Conservation (phyloP, 2,113 vertebrate genomes). For the Scartelaos histophorus region DNA sequence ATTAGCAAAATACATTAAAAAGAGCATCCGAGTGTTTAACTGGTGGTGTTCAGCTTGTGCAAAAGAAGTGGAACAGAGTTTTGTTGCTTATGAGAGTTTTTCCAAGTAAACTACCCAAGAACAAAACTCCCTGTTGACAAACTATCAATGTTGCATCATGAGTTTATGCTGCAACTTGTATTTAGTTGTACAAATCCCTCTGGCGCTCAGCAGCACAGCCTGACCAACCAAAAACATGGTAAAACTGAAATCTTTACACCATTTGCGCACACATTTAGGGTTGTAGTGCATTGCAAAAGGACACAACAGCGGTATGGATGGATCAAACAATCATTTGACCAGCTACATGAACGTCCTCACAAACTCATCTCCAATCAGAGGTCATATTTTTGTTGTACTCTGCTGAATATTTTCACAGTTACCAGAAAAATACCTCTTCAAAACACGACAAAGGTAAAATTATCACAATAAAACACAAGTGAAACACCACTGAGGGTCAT, state of each 20-base stretch:
- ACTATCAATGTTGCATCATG: too few relatives aligned
- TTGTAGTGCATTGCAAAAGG: conserved; percentile 1
- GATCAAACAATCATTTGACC: background rate
- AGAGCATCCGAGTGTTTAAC: too few relatives aligned
- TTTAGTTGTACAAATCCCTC: too few relatives aligned
- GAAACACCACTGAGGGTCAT: background rate
- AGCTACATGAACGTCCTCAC: background rate
- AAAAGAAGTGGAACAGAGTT: too few relatives aligned
- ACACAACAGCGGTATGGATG: background rate
- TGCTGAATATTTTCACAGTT: background rate
- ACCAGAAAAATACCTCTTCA: background rate
- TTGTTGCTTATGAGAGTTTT: too few relatives aligned
- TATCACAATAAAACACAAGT: background rate
- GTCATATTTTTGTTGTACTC: background rate
- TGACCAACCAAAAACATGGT: background rate
- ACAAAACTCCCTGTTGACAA: too few relatives aligned
- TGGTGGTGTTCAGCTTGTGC: too few relatives aligned
- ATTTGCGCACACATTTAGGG: background rate
- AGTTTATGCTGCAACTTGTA: too few relatives aligned
- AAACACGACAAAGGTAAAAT: background rate
- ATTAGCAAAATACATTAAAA: too few relatives aligned
- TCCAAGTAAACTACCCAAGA: too few relatives aligned
- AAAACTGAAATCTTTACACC: background rate
- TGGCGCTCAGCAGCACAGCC: too few relatives aligned
- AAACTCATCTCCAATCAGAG: background rate